These are phyloP conservation scores for Malacoctenus gilli DNA, from an alignment of 2,797 vertebrate genomes.

Conservation along the genomic window DNA sequence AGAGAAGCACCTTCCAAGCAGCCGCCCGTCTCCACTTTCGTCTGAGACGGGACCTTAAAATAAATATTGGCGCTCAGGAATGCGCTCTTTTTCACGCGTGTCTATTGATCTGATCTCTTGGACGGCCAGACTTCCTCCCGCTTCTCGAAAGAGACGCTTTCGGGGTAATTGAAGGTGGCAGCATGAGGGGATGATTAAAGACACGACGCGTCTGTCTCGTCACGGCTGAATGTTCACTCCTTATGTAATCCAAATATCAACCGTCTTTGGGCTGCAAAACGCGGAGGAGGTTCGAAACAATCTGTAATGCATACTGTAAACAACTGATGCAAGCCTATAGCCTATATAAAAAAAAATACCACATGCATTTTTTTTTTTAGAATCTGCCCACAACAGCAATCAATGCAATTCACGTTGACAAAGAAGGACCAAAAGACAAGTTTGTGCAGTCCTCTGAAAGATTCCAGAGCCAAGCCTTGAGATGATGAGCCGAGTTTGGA, in stretches of 20 bases:
- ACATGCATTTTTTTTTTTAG: too few species aligned
- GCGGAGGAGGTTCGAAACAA: slow-evolving; percentile 46
- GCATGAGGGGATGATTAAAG: slow-evolving; percentile 33
- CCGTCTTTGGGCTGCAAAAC: slow-evolving; percentile 46
- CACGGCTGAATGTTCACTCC: slow-evolving; percentile 40
- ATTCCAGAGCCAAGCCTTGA: too few species aligned
- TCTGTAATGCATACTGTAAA: slow-evolving; percentile 34
- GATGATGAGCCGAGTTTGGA: too few species aligned
- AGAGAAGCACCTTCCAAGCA: background rate
- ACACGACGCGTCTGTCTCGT: slow-evolving; percentile 36
- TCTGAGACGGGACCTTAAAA: background rate
- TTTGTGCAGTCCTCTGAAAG: too few species aligned
- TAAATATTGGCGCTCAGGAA: background rate
- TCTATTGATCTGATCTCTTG: background rate
- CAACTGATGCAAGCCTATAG: too few species aligned
- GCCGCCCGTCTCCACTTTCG: background rate
- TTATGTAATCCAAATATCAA: slow-evolving; percentile 57
- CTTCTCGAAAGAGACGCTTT: too few species aligned
- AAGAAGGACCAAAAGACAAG: too few species aligned
- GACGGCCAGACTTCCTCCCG: too few species aligned
- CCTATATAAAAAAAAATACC: too few species aligned
- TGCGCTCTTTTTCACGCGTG: background rate
- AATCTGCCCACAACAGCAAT: background rate
- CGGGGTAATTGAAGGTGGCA: background rate
- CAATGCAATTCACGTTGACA: too few species aligned